Percentiles rank a stretch among this genome's conserved stretches.
phyloP scores from a whole-genome alignment of 35 echinoderm and acorn worm genomes.

The Anneissia japonica region DNA sequence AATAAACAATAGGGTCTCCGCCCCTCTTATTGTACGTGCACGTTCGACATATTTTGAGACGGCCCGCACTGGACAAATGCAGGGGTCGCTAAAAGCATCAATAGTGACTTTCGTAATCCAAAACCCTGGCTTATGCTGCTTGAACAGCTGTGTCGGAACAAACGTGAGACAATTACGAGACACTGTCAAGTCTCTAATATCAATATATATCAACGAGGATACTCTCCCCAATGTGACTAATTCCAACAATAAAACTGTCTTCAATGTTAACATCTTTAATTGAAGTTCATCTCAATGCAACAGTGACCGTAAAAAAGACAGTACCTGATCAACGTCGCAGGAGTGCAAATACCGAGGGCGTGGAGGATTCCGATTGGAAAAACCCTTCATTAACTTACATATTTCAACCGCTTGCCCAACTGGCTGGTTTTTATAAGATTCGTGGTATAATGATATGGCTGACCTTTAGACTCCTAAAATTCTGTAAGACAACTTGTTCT shows the following conservation, averaged over 20 bases:
- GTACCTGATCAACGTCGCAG: constrained; percentile 20
- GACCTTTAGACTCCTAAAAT: neutral
- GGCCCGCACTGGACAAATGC: too few relatives aligned
- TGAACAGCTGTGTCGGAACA: neutral
- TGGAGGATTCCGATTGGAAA: neutral
- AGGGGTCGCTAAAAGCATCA: too few relatives aligned
- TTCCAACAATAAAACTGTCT: neutral
- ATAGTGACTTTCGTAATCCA: too few relatives aligned
- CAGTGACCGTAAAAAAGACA: neutral
- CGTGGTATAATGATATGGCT: neutral
- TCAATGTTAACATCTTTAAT: constrained; percentile 18
- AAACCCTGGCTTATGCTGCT: neutral
- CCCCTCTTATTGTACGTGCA: too few relatives aligned
- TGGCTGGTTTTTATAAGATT: neutral
- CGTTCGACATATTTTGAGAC: too few relatives aligned
- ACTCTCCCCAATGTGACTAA: neutral
- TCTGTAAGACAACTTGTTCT: neutral
- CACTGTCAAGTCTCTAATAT: neutral
- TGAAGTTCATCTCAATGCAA: neutral
- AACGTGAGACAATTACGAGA: neutral
- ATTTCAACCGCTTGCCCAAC: neutral
- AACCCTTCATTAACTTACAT: neutral
- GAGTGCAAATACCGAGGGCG: neutral
- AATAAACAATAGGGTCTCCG: too few relatives aligned
- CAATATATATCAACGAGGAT: neutral